Percentiles rank a stretch among this genome's conserved stretches.
These are phyloP conservation scores for Sphaeridia pumilis DNA, from an alignment of 2,888 invertebrate species.

Conservation along the genomic window DNA sequence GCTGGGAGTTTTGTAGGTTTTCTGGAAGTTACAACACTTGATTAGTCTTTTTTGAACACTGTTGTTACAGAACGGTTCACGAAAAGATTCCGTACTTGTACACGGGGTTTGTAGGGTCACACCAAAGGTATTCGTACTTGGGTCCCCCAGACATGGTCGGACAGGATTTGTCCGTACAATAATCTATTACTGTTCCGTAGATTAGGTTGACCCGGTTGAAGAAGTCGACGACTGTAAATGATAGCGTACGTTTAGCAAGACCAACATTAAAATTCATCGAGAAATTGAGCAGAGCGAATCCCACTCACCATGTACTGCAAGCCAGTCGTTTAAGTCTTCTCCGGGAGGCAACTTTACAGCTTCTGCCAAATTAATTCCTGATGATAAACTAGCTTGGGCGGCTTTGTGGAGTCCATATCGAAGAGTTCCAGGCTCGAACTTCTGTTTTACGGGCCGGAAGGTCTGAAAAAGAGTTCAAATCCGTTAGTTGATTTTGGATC, in stretches of 20 bases:
- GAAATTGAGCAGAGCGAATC: no score
- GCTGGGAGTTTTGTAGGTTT: constrained; percentile 71
- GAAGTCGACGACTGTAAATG: constrained; percentile 71
- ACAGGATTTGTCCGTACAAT: constrained; percentile 68
- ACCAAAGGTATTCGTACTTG: constrained; percentile 82
- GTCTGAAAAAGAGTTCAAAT: constrained; percentile 48
- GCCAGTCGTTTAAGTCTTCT: constrained; percentile 81
- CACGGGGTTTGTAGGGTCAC: constrained; percentile 49
- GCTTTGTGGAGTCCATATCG: constrained; percentile 78
- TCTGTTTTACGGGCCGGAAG: constrained; percentile 69
- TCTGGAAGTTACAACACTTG: constrained; percentile 41
- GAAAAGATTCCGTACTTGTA: constrained; percentile 39
- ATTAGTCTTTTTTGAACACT: background rate
- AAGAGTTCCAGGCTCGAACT: constrained; percentile 73
- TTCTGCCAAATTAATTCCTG: constrained; percentile 69
- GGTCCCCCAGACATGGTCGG: constrained; percentile 79
- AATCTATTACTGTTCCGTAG: constrained; percentile 77
- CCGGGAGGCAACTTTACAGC: constrained; percentile 71
- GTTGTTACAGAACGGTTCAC: background rate
- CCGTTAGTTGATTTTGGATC: constrained; percentile 5
- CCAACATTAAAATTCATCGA: background rate
- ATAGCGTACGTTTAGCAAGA: constrained; percentile 12
- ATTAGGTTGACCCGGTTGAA: constrained; percentile 86
- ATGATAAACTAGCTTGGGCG: constrained; percentile 78
- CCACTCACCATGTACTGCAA: constrained; percentile 77